Evolutionary conservation across 1,140 invertebrate genomes (phyloP).

Genomic region (Achatina immaculata): DNA sequence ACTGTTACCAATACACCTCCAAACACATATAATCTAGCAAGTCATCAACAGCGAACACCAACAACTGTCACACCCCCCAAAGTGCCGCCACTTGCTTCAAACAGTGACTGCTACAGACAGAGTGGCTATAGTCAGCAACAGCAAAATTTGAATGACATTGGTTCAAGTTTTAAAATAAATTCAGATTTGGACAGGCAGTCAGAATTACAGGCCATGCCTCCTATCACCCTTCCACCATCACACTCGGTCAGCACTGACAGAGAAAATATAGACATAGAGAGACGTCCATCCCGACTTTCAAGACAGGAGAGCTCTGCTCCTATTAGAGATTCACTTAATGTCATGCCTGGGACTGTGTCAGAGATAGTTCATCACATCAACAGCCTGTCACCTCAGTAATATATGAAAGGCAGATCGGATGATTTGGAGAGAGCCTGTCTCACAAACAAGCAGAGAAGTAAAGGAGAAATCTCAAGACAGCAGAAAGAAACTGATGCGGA

Average conservation of each 20-base stretch:
- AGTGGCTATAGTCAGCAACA: background rate
- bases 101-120: background rate
- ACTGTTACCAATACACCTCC: background rate
- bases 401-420: too few species aligned
- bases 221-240: background rate
- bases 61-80: slow-evolving; percentile 5
- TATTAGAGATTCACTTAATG: background rate
- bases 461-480: too few species aligned
- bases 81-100: background rate
- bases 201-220: too few species aligned
- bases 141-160: background rate
- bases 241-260: background rate
- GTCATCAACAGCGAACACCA: background rate
- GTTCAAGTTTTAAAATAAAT: too few species aligned
- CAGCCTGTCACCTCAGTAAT: slow-evolving; percentile 9
- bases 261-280: background rate
- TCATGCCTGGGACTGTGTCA: slow-evolving; percentile 26
- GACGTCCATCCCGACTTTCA: background rate
- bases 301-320: background rate
- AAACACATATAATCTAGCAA: background rate
- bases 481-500: too few species aligned
- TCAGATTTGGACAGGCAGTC: too few species aligned
- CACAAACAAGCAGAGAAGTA: too few species aligned
- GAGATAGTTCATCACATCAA: slow-evolving; percentile 32
- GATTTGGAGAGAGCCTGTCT: too few species aligned